phyloP scores from a whole-genome alignment of 2,888 invertebrate species.

The Cryptophagus acutangulus region DNA sequence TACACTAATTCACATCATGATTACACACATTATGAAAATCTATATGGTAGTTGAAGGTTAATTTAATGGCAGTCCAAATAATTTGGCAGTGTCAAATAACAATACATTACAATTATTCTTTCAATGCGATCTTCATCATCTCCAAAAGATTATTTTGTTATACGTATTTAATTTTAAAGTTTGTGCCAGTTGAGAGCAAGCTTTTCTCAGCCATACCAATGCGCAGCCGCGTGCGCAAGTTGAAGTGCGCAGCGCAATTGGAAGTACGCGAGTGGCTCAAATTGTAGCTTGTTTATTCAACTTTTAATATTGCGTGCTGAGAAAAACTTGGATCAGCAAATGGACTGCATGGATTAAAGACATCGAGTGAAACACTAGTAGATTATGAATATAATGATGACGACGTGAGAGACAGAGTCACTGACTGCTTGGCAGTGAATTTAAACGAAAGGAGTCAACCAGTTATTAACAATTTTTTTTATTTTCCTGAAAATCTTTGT shows the following conservation, averaged over 20 bases:
- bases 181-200: conserved; percentile 36
- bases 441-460: conserved; percentile 40
- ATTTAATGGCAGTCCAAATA: conserved; percentile 46
- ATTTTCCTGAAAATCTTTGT: conserved; percentile 46
- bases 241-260: no score
- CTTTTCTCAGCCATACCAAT: no score
- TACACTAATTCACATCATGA: not conserved
- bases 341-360: conserved; percentile 35
- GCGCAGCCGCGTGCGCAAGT: no score
- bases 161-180: conserved; percentile 13
- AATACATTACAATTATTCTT: conserved; percentile 1
- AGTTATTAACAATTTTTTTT: conserved; percentile 27
- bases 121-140: no score
- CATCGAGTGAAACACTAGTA: conserved; percentile 32
- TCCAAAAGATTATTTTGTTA: no score
- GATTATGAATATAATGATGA: conserved; percentile 28
- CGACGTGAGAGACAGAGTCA: conserved; percentile 44
- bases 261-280: no score
- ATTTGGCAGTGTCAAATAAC: conserved; percentile 43
- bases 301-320: no score
- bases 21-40: conserved; percentile 28
- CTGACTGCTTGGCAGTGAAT: conserved; percentile 46
- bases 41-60: conserved; percentile 28
- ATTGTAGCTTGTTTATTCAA: no score
- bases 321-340: no score